These are phyloP conservation scores for Tiliqua scincoides DNA, from an alignment of 2,113 vertebrate species.

Conservation along the genomic window DNA sequence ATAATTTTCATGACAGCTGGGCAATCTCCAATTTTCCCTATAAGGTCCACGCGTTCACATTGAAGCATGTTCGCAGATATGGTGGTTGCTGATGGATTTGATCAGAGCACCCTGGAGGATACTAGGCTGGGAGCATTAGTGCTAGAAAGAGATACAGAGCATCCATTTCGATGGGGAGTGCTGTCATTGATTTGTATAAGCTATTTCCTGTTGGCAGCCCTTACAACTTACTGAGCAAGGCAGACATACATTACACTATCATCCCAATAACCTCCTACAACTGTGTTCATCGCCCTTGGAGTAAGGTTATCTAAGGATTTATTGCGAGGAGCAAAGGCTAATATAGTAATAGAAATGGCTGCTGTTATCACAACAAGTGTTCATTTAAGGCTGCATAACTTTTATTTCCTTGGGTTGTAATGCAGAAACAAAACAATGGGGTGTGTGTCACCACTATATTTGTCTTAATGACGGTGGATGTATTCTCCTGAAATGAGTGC, in stretches of 20 bases:
- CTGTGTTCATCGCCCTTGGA: conserved; percentile 31
- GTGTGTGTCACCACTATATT: not conserved
- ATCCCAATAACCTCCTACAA: not conserved
- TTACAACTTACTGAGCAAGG: conserved; percentile 30
- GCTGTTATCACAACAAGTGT: not conserved
- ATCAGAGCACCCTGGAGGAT: conserved; percentile 12
- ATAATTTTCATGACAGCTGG: not conserved
- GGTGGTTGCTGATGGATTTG: conserved; percentile 1
- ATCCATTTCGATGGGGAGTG: conserved; percentile 4
- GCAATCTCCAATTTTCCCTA: not conserved
- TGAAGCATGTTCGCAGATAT: not conserved
- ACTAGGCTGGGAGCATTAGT: conserved; percentile 7
- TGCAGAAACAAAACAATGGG: not conserved
- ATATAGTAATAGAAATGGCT: conserved; percentile 11
- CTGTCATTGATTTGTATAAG: conserved; percentile 39
- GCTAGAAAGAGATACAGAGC: conserved; percentile 14
- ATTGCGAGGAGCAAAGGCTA: conserved; percentile 8
- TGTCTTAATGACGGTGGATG: not conserved
- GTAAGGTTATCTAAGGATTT: conserved; percentile 37
- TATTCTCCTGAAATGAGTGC: not conserved
- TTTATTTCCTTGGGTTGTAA: not conserved
- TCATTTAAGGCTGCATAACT: not conserved
- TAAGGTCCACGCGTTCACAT: not conserved
- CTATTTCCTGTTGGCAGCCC: conserved; percentile 35
- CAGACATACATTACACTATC: conserved; percentile 28